Percentiles rank a stretch among this genome's conserved stretches.
Evolutionary conservation across 2,797 vertebrate genomes (phyloP).

Genomic region (Astyanax mexicanus): DNA sequence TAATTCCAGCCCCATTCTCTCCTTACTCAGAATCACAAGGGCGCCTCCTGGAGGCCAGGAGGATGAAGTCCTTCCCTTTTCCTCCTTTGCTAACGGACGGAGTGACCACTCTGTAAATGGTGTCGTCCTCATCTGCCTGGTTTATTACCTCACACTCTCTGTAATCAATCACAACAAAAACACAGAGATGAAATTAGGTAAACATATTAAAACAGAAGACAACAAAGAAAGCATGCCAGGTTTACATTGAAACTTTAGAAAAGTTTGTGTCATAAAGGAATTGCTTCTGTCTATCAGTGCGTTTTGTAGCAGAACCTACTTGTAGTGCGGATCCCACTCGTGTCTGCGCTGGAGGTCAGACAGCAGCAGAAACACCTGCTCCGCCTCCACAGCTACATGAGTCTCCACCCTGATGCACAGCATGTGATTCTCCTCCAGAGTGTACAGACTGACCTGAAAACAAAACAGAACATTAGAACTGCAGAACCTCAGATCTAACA

Average conservation of each 20-base stretch:
- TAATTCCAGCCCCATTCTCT: background rate
- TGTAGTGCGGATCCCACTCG: constrained; percentile 91
- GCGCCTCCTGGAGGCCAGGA: constrained; percentile 89
- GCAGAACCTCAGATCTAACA: too few species aligned
- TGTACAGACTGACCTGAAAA: constrained; percentile 88
- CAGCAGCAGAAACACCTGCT: constrained; percentile 87
- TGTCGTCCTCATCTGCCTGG: constrained; percentile 89
- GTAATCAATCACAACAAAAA: constrained; percentile 28
- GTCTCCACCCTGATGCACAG: constrained; percentile 93
- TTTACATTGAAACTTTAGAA: too few species aligned
- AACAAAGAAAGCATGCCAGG: too few species aligned
- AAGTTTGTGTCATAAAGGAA: too few species aligned
- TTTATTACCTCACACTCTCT: constrained; percentile 88
- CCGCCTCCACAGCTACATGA: constrained; percentile 74
- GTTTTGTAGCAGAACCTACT: constrained; percentile 75
- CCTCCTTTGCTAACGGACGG: constrained; percentile 74
- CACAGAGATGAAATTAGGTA: background rate
- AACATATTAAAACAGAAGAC: too few species aligned
- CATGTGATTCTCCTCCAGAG: constrained; percentile 90
- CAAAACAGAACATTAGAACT: constrained; percentile 1
- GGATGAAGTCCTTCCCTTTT: constrained; percentile 90
- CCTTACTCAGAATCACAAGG: constrained; percentile 88
- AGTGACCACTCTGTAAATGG: constrained; percentile 88
- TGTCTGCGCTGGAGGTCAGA: constrained; percentile 88
- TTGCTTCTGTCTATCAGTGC: background rate